phyloP scores from a whole-genome alignment of 2,888 invertebrate genomes.

The Trachelus stipa region DNA sequence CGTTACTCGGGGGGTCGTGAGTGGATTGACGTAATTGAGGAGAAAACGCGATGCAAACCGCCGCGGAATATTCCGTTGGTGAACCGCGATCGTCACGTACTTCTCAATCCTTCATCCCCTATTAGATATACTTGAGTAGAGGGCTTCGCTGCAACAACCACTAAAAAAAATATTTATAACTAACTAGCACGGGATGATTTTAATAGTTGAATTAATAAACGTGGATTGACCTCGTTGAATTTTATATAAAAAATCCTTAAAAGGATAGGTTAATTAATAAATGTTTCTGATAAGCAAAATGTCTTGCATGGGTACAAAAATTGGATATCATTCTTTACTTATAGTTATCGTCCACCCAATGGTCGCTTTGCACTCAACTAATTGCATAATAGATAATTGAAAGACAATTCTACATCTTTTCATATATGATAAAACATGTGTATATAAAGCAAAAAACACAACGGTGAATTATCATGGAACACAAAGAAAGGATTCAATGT shows the following conservation, averaged over 20 bases:
- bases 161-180: not conserved
- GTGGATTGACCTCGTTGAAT: not conserved
- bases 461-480: not conserved
- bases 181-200: not conserved
- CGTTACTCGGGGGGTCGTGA: constrained; percentile 58
- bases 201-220: not conserved
- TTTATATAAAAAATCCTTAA: not conserved
- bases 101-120: not conserved
- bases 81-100: not conserved
- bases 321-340: not conserved
- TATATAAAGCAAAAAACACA: not conserved
- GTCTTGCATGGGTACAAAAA: not conserved
- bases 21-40: constrained; percentile 67
- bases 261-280: not conserved
- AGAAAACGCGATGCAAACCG: constrained; percentile 62
- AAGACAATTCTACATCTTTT: not conserved
- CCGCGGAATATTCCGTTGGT: constrained; percentile 33
- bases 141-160: not conserved
- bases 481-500: not conserved
- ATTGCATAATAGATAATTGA: not conserved
- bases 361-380: not conserved
- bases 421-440: not conserved
- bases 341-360: not conserved
- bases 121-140: not conserved
- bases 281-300: too few species aligned